Base-by-base conservation (phyloP, 1,140 invertebrate genomes). In the Hyles euphorbiae region DNA sequence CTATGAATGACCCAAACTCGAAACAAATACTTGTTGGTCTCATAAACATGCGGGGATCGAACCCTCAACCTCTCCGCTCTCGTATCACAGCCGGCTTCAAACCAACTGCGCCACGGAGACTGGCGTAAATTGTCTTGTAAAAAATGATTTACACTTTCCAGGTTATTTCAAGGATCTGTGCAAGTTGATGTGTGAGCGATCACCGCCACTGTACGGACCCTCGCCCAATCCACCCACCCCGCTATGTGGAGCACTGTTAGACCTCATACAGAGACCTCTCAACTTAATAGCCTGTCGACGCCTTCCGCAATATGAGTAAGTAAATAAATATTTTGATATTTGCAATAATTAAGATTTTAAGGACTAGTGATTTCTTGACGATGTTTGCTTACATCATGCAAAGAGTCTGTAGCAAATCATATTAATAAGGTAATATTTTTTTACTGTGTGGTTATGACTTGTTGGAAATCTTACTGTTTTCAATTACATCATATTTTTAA, bases 121-220 rank as follows among this genome's bases (percentile, higher is more conserved):
- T 56, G 5, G 22, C 7, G 22, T 22, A 22, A 22, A 22, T 22
- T 22, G 22, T 22, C 22, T 22, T 8, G 4, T 8, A 49, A 36
- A 10, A 11, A 9, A 3, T 48, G 46, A 22, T 10, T 48, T 58
- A n/a, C 58, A 2, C 2, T 61, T 75, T 73, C 7, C 66, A 90
- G 92, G 92, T 60, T 98, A 96, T 78, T 97, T 96, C 76, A 87
- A 90, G 48, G 91, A 94, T 69, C 78, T 98, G 61, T 90, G 93
- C 61, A 84, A 89, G 51, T 72, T 97, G 36, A 71, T 98, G 54
- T 94, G 96, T 70, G 77, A 90, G 47, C 93, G 93, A 81, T 91
- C 95, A 46, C 94, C 95, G 47, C 91, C 93, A 8, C 81, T 95
- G 59, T 90, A 95, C 69, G 94, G 94, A 32, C 90, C 91, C 43